Conservation (phyloP, 2,113 vertebrate species). For the Calidris pygmaea region DNA sequence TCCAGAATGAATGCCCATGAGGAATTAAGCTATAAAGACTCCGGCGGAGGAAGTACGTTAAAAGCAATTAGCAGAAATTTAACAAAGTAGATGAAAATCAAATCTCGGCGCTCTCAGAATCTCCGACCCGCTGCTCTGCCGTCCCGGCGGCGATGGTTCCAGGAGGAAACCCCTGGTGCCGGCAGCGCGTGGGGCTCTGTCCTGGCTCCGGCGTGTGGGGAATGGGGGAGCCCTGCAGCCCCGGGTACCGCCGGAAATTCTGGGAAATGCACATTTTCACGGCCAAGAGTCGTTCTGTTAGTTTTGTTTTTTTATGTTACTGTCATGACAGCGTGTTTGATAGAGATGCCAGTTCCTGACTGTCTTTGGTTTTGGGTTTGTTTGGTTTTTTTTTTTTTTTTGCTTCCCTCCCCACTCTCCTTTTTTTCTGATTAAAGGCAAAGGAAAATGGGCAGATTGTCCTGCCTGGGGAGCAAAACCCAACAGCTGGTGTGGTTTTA, state of each 20-base stretch:
- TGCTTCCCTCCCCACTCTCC: neutral
- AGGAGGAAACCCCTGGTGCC: neutral
- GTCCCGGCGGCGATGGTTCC: neutral
- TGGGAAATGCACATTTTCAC: neutral
- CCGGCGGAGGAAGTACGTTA: constrained; percentile 49
- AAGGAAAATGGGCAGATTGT: constrained; percentile 15
- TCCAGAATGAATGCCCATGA: constrained; percentile 56
- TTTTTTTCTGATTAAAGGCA: neutral
- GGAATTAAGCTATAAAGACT: constrained; percentile 66
- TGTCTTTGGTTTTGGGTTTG: neutral
- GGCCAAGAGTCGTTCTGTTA: neutral
- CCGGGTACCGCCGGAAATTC: accelerated
- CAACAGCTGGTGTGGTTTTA: constrained; percentile 17
- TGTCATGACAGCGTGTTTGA: neutral
- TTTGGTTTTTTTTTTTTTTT: neutral
- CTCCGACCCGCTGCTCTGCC: neutral
- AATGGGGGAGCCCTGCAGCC: neutral
- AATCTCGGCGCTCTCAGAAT: neutral
- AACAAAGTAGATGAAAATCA: constrained; percentile 66
- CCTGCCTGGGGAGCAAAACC: neutral
- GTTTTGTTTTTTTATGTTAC: neutral
- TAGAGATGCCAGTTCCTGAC: neutral
- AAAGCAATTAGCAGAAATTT: constrained; percentile 74
- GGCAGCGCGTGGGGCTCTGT: accelerated
- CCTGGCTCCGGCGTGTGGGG: accelerated